A percentile compares a stretch with the other conserved stretches of the same genome.
These are phyloP conservation scores for Phaenicophaeus curvirostris DNA, from an alignment of 2,797 vertebrate genomes.

Conservation along the genomic window DNA sequence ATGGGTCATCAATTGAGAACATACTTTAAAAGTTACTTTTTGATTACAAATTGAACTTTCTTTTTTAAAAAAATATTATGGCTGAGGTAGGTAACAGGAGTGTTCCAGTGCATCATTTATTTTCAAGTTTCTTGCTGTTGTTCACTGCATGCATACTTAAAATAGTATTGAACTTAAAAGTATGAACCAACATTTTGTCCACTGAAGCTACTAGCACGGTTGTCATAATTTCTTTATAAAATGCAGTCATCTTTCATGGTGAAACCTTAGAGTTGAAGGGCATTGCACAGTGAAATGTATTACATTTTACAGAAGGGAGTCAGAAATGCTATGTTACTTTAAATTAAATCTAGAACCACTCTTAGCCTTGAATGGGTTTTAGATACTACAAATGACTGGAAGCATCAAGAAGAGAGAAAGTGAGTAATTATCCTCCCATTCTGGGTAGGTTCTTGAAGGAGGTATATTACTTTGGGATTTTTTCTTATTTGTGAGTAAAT, in stretches of 20 bases:
- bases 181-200: not conserved
- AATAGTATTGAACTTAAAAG: not conserved
- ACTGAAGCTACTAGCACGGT: not conserved
- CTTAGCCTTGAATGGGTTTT: not conserved
- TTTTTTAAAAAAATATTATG: not conserved
- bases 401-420: not conserved
- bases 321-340: not conserved
- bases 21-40: not conserved
- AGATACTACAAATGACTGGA: not conserved
- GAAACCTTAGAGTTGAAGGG: not conserved
- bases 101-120: not conserved
- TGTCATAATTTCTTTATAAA: not conserved
- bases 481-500: not conserved
- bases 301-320: not conserved
- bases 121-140: not conserved
- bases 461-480: not conserved
- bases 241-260: not conserved
- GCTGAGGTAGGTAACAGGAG: not conserved
- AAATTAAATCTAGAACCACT: not conserved
- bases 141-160: not conserved
- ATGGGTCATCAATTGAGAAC: not conserved
- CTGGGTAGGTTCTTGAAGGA: not conserved
- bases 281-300: not conserved
- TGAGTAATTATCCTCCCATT: not conserved
- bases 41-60: not conserved